phyloP scores from a whole-genome alignment of 2,113 vertebrate species.

The Cisticola juncidis region DNA sequence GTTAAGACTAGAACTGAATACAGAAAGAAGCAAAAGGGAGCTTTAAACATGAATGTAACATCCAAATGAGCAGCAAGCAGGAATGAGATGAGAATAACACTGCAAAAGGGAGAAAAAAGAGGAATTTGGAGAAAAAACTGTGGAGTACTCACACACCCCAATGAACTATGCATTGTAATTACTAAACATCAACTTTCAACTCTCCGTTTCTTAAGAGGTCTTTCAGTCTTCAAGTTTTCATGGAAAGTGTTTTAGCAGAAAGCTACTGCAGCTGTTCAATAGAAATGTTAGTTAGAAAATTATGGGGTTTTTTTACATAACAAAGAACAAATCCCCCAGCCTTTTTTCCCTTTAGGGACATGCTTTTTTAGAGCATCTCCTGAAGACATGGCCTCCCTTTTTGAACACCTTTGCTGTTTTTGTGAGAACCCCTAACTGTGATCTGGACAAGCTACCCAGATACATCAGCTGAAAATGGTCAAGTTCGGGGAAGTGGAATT shows the following conservation, averaged over 20 bases:
- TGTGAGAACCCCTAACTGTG: neutral
- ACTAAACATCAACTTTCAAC: neutral
- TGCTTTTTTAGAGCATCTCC: neutral
- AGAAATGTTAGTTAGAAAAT: neutral
- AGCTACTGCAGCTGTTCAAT: neutral
- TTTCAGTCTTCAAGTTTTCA: neutral
- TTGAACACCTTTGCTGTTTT: neutral
- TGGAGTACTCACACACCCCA: neutral
- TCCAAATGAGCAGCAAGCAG: neutral
- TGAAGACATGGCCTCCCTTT: neutral
- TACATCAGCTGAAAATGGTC: neutral
- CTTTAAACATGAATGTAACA: neutral
- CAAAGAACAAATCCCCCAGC: fast-evolving
- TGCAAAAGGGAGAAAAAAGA: neutral
- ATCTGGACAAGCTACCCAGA: neutral
- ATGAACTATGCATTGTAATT: neutral
- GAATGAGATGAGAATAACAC: neutral
- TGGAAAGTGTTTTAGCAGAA: neutral
- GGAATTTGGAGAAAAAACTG: neutral
- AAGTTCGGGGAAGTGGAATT: neutral
- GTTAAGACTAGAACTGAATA: neutral
- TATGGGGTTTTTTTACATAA: neutral
- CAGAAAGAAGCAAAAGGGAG: neutral
- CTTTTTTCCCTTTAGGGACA: neutral
- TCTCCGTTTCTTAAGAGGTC: neutral